Conservation (phyloP, 1,140 invertebrate genomes). For the Octopus sinensis region DNA sequence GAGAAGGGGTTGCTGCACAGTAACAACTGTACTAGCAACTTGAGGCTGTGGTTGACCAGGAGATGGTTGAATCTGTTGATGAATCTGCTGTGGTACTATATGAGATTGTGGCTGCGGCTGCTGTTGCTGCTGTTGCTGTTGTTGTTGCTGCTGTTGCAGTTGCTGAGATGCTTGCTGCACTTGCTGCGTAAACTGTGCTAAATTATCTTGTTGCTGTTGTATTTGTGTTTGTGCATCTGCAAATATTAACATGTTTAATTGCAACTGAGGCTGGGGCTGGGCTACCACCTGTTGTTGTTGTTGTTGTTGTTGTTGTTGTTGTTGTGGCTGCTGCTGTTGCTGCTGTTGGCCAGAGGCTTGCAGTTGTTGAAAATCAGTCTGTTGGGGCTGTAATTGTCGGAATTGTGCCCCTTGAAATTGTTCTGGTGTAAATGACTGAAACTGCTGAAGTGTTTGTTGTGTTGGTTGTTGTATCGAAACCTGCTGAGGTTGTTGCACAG, state of each 20-base stretch:
- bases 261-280: not conserved
- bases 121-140: constrained; percentile 2
- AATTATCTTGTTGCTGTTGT: not conserved
- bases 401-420: no score
- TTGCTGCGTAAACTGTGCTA: not conserved
- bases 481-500: no score
- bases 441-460: no score
- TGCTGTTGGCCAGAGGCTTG: no score
- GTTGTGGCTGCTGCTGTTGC: no score
- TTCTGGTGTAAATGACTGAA: no score
- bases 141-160: not conserved
- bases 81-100: not conserved
- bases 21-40: not conserved
- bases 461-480: no score
- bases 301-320: not conserved
- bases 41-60: not conserved
- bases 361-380: no score
- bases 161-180: not conserved
- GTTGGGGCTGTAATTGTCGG: no score
- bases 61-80: not conserved
- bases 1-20: not conserved
- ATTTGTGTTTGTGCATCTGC: constrained; percentile 4
- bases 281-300: not conserved
- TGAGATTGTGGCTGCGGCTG: not conserved
- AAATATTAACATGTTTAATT: not conserved